These are phyloP conservation scores for Proterorhinus semilunaris DNA, from an alignment of 2,113 vertebrate species.

Conservation along the genomic window DNA sequence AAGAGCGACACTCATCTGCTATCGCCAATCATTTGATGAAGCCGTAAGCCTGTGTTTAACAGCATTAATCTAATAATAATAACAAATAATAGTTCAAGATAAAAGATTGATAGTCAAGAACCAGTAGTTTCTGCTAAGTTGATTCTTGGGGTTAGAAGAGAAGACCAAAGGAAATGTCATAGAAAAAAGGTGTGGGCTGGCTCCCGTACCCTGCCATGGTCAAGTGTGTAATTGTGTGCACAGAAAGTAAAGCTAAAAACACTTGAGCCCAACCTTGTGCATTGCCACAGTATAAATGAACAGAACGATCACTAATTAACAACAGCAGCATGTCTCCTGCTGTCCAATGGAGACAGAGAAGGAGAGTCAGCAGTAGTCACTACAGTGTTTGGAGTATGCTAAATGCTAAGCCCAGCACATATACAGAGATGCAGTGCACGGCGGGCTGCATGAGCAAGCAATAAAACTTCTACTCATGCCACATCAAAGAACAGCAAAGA, in stretches of 20 bases:
- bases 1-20: slow-evolving; percentile 29
- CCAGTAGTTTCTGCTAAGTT: neutral
- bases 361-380: slow-evolving; percentile 51
- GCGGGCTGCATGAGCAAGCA: slow-evolving; percentile 35
- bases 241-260: slow-evolving; percentile 35
- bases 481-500: slow-evolving; percentile 29
- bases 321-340: slow-evolving; percentile 54
- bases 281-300: slow-evolving; percentile 58
- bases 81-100: slow-evolving; percentile 26
- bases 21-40: neutral
- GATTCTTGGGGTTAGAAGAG: slow-evolving; percentile 19
- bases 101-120: slow-evolving; percentile 37
- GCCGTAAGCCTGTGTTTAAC: too few species aligned
- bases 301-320: slow-evolving; percentile 69
- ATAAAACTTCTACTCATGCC: slow-evolving; percentile 19
- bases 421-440: slow-evolving; percentile 24
- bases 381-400: slow-evolving; percentile 38
- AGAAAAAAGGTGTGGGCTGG: slow-evolving; percentile 15
- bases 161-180: slow-evolving; percentile 27
- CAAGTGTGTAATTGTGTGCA: slow-evolving; percentile 33
- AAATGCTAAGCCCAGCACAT: slow-evolving; percentile 34
- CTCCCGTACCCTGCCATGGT: slow-evolving; percentile 43
- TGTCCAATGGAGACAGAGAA: slow-evolving; percentile 59
- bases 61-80: too few species aligned
- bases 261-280: slow-evolving; percentile 70